Percentiles rank a stretch among this genome's conserved stretches.
Evolutionary conservation across 2,113 vertebrate genomes (phyloP).

Genomic region (Kobus ellipsiprymnus): DNA sequence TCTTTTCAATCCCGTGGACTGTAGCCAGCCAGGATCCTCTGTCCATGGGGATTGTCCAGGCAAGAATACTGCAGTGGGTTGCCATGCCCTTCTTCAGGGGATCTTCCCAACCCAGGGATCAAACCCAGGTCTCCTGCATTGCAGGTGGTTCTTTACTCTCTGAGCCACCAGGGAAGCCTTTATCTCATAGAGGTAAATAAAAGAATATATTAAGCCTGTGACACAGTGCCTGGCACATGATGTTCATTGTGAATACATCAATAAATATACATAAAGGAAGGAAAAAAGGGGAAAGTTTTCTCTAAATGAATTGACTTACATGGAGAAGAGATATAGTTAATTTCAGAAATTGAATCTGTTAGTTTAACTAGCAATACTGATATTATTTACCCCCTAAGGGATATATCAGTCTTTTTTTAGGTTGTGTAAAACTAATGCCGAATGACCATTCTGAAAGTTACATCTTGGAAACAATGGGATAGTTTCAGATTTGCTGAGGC

Average conservation of each 20-base stretch:
- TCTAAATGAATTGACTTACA: background rate
- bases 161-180: background rate
- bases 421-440: background rate
- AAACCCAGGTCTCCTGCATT: background rate
- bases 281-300: background rate
- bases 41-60: background rate
- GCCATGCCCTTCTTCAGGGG: background rate
- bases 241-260: background rate
- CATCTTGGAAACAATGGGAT: background rate
- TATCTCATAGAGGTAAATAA: background rate
- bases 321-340: background rate
- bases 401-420: background rate
- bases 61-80: background rate
- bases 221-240: background rate
- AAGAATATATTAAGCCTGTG: background rate
- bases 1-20: background rate
- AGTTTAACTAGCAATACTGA: background rate
- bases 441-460: background rate
- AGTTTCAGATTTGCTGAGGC: slow-evolving; percentile 25
- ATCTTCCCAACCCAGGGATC: background rate
- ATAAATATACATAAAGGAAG: background rate
- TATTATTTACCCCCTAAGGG: background rate
- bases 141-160: background rate
- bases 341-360: background rate
- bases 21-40: background rate